Evolutionary conservation across 2,888 invertebrate species (phyloP), one percentile per base, ranked within the genome.

Genomic region (Zelleria hepariella): DNA sequence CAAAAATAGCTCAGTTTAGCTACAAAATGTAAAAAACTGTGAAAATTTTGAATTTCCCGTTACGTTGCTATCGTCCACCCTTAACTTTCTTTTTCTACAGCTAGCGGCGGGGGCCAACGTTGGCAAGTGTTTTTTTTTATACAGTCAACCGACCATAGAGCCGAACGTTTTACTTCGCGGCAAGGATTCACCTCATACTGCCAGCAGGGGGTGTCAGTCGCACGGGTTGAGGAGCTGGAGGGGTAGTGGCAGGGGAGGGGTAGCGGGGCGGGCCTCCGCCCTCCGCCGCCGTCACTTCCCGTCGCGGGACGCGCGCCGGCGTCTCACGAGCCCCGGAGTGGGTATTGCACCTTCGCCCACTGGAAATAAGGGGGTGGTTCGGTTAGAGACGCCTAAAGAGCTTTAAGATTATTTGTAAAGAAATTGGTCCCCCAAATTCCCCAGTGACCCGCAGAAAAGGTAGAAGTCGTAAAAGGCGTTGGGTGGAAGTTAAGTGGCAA

Each of bases 221-320:
- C 67, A 59, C 60, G 67, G 65, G 66, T 56, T 66, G 59, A 67
- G 66, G 58, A 71, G 74, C 62, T 21, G 23, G 42, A 69, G 69
- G 65, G 69, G 66, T 60, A 62, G 59, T 58, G 62, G 63, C 65
- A 62, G 68, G 24, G 65, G 67, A 61, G 67, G 63, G 62, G 65
- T 65, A 78, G 77, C 80, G 75, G 81, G 82, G 77, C 76, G 76
- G 79, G 80, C 82, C 78, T 81, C 87, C 89, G 89, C 83, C 82
- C 82, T 85, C 75, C 83, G 89, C 91, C 87, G 82, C 81, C 90
- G 92, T 93, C 93, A 94, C 93, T 93, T 93, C 90, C 91, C 92
- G 86, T 93, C 93, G 80, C 93, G 92, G 65, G 93, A 93, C 68
- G 90, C 89, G 75, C 93, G 91, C 76, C 93, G 90, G 72, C 93